phyloP scores from a whole-genome alignment of 2,797 vertebrate species.

The Arrhamphus sclerolepis region DNA sequence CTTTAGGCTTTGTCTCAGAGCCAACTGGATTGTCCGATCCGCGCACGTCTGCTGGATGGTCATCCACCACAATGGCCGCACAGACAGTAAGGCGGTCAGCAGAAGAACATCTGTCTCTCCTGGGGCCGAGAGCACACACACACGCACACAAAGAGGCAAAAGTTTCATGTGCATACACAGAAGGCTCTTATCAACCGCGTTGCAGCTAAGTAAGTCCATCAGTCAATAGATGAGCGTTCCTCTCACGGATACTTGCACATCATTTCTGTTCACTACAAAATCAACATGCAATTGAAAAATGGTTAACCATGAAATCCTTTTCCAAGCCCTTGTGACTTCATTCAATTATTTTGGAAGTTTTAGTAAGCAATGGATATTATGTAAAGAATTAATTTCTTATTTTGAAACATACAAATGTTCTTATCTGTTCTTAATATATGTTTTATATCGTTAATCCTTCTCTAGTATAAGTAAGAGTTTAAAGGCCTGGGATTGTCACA shows the following conservation, averaged over 20 bases:
- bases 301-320: slow-evolving; percentile 2
- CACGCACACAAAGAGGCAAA: slow-evolving; percentile 43
- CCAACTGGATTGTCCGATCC: slow-evolving; percentile 86
- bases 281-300: background rate
- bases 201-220: slow-evolving; percentile 30
- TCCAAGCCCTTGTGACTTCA: too few relatives aligned
- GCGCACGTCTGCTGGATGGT: slow-evolving; percentile 82
- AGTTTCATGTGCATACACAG: slow-evolving; percentile 54
- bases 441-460: slow-evolving; percentile 20
- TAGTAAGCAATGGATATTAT: too few relatives aligned
- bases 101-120: slow-evolving; percentile 83
- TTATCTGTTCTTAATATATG: slow-evolving; percentile 2
- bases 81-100: slow-evolving; percentile 83
- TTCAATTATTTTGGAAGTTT: too few relatives aligned
- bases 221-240: slow-evolving; percentile 21
- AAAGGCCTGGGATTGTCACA: background rate
- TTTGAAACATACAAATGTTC: slow-evolving; percentile 8
- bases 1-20: slow-evolving; percentile 90
- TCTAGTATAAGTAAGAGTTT: slow-evolving; percentile 14
- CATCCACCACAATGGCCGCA: slow-evolving; percentile 74
- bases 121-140: slow-evolving; percentile 62
- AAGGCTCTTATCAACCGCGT: slow-evolving; percentile 54
- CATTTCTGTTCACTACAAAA: slow-evolving; percentile 18
- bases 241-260: background rate
- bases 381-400: background rate